Base-by-base conservation (phyloP, 2,797 vertebrate genomes). In the Sebastes diploproa region DNA sequence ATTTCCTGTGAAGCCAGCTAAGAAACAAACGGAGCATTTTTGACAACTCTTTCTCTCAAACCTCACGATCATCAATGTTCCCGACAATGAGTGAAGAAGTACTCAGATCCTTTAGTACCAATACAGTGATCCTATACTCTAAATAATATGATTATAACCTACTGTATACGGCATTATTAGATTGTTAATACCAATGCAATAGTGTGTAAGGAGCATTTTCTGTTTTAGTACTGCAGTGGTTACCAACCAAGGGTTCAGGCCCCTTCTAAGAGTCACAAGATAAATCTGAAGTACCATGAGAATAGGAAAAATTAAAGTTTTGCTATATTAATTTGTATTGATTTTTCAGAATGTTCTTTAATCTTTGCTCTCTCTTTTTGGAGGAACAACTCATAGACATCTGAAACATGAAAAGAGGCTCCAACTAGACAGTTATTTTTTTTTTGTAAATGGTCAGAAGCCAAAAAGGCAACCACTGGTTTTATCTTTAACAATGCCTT, bases 11-110 rank as follows among this genome's bases (percentile, higher is more conserved):
- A 68, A 61, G 32, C 10, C 69, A 59, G 52, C 52, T 32, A 55
- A 46, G 54, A 55, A 71, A 78, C 9, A 27, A 67, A 63, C 12
- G 1, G 27, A 64, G 50, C 38, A 62, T 75, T 86, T 80, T 32
- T 63, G 50, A 67, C 52, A 62, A 58, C 16, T 50, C 30, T 63
- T 79, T 74, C 7, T 50, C 7, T 38, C n/a, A 67, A 52, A 10
- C n/a, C 25, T 16, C 27, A 42, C 50, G 65, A 70, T 75, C 14
- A 60, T 58, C 46, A 27, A 8, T 22, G 23, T 59, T 13, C 16
- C 52, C 18, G 12, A 46, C 6, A 56, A 1, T 29, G 7, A 16
- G 52, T 23, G 25, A 52, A 29, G n/a, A 61, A 11, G 22, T 13
- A 34, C 46, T 71, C 42, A 20, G 38, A 52, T 50, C 4, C 7